phyloP scores from a whole-genome alignment of 1,140 invertebrate genomes.

The Micrasema longulum region DNA sequence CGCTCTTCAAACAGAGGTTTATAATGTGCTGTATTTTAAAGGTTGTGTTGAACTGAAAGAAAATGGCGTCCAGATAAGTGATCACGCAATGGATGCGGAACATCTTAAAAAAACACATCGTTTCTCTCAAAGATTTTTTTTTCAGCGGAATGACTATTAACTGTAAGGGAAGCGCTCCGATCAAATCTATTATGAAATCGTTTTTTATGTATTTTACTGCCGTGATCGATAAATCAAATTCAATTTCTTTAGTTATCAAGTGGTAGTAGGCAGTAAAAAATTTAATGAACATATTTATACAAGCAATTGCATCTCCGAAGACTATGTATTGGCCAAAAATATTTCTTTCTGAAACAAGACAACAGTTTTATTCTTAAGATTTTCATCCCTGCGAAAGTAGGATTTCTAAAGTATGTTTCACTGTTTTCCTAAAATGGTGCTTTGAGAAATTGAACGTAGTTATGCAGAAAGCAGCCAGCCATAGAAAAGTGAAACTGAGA shows the following conservation, averaged over 20 bases:
- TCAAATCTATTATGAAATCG: constrained; percentile 29
- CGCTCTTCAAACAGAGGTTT: background rate
- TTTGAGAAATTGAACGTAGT: no score
- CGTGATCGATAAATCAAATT: constrained; percentile 1
- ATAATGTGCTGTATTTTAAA: constrained; percentile 19
- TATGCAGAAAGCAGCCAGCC: no score
- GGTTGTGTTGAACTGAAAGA: constrained; percentile 22
- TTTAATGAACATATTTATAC: constrained; percentile 24
- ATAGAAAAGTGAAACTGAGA: no score
- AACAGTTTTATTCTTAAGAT: no score
- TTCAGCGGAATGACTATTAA: constrained; percentile 3
- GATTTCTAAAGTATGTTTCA: no score
- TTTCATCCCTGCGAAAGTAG: no score
- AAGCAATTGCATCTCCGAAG: constrained; percentile 10
- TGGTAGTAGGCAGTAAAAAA: constrained; percentile 35
- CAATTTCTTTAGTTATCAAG: constrained; percentile 30
- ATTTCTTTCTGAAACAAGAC: constrained; percentile 9
- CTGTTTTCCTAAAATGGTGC: no score
- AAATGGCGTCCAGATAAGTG: constrained; percentile 21
- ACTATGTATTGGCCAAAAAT: background rate
- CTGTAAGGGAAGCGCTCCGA: constrained; percentile 33
- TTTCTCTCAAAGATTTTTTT: constrained; percentile 18
- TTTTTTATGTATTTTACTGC: constrained; percentile 32
- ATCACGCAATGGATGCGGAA: constrained; percentile 20
- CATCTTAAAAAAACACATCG: constrained; percentile 33